Percentiles rank a stretch among this genome's conserved stretches.
Evolutionary conservation across 2,113 vertebrate species (phyloP).

Genomic region (Toxostoma redivivum): DNA sequence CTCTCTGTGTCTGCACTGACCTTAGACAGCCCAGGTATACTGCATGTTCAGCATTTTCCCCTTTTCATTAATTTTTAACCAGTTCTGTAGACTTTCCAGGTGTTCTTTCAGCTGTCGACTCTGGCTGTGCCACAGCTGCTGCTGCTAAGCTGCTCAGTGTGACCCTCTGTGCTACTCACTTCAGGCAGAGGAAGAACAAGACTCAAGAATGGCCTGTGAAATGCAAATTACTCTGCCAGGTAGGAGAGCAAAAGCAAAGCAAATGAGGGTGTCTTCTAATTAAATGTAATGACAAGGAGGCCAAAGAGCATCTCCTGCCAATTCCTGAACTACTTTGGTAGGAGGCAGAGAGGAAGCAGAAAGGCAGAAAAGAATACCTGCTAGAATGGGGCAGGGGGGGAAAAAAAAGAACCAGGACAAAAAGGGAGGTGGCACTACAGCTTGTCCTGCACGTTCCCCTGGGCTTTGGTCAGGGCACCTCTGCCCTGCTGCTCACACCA

Average conservation of each 20-base stretch:
- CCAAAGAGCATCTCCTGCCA: not conserved
- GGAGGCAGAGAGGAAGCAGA: not conserved
- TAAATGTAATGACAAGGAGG: not conserved
- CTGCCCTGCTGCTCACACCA: accelerated
- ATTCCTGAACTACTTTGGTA: not conserved
- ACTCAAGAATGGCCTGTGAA: not conserved
- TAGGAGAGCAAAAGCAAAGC: not conserved
- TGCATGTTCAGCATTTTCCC: not conserved
- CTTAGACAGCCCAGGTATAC: not conserved
- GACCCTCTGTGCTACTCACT: not conserved
- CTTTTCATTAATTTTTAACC: not conserved
- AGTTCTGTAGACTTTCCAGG: not conserved
- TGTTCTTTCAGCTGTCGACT: not conserved
- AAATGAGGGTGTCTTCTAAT: not conserved
- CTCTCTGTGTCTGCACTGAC: not conserved
- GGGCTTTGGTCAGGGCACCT: not conserved
- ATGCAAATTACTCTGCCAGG: not conserved
- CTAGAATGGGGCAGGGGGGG: not conserved
- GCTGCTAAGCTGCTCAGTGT: not conserved
- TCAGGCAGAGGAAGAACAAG: not conserved
- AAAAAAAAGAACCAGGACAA: not conserved
- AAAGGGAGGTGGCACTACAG: not conserved
- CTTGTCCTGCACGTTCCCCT: not conserved
- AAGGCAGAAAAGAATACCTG: not conserved
- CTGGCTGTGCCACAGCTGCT: not conserved